A percentile compares a stretch with the other conserved stretches of the same genome.
Evolutionary conservation across 2,113 vertebrate species (phyloP).

Genomic region (Trogon surrucura): DNA sequence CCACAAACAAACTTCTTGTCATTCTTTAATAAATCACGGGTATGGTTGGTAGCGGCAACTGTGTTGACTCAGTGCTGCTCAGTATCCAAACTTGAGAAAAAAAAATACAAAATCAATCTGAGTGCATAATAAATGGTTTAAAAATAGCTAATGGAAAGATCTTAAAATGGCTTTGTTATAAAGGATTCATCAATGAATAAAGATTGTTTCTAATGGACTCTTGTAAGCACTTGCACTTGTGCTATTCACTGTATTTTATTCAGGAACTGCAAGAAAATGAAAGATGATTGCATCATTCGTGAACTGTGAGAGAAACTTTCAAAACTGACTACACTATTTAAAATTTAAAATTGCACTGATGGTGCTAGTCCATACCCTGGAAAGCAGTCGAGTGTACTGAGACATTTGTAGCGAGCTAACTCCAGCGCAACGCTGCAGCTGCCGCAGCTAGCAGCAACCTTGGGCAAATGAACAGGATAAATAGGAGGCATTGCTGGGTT

Average conservation of each 20-base stretch:
- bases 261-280: not conserved
- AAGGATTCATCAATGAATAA: conserved; percentile 25
- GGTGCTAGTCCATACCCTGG: not conserved
- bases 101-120: not conserved
- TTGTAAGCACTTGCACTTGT: not conserved
- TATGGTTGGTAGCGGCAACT: not conserved
- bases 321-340: not conserved
- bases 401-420: not conserved
- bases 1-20: not conserved
- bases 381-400: not conserved
- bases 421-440: not conserved
- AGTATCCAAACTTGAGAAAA: not conserved
- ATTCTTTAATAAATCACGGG: not conserved
- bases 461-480: not conserved
- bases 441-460: not conserved
- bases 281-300: not conserved
- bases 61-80: not conserved
- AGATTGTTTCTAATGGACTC: not conserved
- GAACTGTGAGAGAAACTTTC: not conserved
- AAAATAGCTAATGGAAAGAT: conserved; percentile 32
- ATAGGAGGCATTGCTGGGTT: not conserved
- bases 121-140: not conserved
- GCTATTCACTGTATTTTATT: not conserved
- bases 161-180: not conserved
- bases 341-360: not conserved